Evolutionary conservation across 2,113 vertebrate genomes (phyloP).

Genomic region (Falcunculus frontatus): DNA sequence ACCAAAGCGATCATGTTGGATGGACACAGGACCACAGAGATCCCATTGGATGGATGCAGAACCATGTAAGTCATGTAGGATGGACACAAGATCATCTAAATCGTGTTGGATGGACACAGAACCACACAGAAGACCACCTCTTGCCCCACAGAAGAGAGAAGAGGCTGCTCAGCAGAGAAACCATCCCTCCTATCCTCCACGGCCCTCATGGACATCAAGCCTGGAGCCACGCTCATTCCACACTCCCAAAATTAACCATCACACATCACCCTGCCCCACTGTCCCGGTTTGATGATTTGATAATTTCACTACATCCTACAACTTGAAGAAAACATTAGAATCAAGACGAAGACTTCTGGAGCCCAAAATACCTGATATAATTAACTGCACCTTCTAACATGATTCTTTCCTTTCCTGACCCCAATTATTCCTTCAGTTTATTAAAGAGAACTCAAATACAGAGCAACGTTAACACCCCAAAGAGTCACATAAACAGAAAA

Average conservation of each 20-base stretch:
- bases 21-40: not conserved
- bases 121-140: not conserved
- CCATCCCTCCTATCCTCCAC: not conserved
- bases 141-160: not conserved
- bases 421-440: constrained; percentile 38
- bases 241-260: not conserved
- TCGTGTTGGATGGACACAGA: not conserved
- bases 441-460: not conserved
- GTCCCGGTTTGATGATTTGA: not conserved
- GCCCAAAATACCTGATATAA: constrained; percentile 8
- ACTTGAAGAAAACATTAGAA: not conserved
- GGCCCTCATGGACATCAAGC: fast-evolving
- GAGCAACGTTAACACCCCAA: constrained; percentile 3
- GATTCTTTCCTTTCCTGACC: not conserved
- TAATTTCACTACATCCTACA: not conserved
- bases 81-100: not conserved
- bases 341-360: not conserved
- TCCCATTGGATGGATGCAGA: fast-evolving
- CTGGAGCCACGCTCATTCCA: not conserved
- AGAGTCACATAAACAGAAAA: constrained; percentile 29
- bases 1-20: fast-evolving
- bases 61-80: not conserved
- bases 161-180: not conserved
- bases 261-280: not conserved
- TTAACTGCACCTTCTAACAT: not conserved